Base-by-base conservation (phyloP, 2,888 invertebrate genomes). In the Napeogenes sylphis region DNA sequence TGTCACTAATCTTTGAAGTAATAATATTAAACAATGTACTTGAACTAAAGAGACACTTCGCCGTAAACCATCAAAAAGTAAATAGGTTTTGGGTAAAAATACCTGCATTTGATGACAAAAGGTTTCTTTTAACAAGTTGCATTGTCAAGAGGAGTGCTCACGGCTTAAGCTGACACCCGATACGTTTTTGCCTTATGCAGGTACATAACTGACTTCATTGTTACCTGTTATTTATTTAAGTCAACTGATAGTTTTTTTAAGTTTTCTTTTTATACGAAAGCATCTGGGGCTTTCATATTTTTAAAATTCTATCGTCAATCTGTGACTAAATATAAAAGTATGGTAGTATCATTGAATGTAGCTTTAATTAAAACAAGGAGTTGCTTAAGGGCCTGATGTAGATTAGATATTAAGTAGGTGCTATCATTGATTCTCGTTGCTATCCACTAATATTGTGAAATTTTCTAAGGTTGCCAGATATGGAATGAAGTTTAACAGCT, bases 21-120 rank as follows among this genome's bases (percentile, higher is more conserved):
- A 35, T 38, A 32, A 8, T 14, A 38, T 55, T n/a, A 55, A 55
- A 55, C 51, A 30, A 38, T 51, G 30, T 14, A 47, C 47, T 33
- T 55, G 45, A 38, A 77, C 74, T 75, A 75, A 74, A 73, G 72
- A 67, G 61, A 63, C 70, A 63, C 70, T 71, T 42, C 72, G 74
- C 73, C 76, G 76, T 75, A 73, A 51, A 51, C 30, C 51, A 51
- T 30, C 51, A 5, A 51, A 51, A 77, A 42, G 56, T 55, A 64
- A 65, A 55, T 62, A 79, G 76, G 74, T 70, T 73, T 71, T 80
- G 77, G 79, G 79, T 82, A 79, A 73, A 80, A 73, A 82, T 87
- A 88, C 87, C 88, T 87, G 87, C 75, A 66, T 75, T 70, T 70
- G 74, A 75, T 75, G 79, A 84, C 83, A 85, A 84, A 81, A 75